These are phyloP conservation scores for Gymnorhina tibicen DNA, from an alignment of 2,113 vertebrate genomes.

Conservation along the genomic window DNA sequence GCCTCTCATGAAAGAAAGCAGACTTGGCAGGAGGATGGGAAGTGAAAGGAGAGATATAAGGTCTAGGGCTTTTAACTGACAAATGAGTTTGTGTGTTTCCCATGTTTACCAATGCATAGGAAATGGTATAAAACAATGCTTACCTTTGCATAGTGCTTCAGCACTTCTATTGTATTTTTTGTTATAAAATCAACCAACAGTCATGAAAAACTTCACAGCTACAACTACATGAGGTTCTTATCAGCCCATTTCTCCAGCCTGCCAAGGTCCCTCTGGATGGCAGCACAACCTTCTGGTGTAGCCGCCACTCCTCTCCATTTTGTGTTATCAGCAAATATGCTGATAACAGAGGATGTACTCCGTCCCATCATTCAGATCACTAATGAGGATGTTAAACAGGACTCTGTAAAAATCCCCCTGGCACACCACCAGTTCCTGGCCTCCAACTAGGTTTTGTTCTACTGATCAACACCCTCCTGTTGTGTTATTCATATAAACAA, in stretches of 20 bases:
- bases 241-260: background rate
- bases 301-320: background rate
- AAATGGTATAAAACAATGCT: background rate
- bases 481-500: background rate
- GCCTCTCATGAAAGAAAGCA: constrained; percentile 24
- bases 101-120: background rate
- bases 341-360: background rate
- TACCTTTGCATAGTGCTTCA: background rate
- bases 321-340: background rate
- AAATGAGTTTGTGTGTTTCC: background rate
- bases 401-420: background rate
- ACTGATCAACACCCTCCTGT: background rate
- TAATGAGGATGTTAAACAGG: background rate
- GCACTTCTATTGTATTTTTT: background rate
- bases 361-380: background rate
- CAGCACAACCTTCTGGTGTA: background rate
- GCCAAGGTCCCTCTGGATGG: background rate
- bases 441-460: background rate
- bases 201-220: background rate
- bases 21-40: constrained; percentile 1
- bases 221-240: background rate
- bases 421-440: background rate
- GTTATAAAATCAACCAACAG: background rate
- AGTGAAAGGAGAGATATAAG: background rate
- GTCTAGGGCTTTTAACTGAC: background rate